Conservation (phyloP, 2,113 vertebrate genomes). For the Paraplagusia blochii region DNA sequence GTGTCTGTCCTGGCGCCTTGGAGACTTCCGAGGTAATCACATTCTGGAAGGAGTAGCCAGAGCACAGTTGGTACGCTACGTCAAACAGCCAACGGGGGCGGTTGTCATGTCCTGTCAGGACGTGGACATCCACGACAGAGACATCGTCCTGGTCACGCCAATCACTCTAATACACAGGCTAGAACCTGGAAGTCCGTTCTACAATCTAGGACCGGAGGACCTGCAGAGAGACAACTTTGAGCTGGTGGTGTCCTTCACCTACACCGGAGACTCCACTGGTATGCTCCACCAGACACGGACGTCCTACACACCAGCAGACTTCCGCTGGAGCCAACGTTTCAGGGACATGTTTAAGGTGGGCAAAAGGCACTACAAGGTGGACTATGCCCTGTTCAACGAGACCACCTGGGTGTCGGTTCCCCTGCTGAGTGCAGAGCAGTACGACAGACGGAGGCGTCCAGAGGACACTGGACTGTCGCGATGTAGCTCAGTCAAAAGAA, state of each 20-base stretch:
- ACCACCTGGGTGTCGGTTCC: constrained; percentile 84
- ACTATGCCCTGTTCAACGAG: constrained; percentile 88
- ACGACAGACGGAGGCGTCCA: constrained; percentile 58
- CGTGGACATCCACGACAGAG: constrained; percentile 79
- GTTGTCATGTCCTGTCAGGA: constrained; percentile 82
- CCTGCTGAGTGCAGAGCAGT: constrained; percentile 82
- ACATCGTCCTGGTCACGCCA: constrained; percentile 85
- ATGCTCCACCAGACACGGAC: constrained; percentile 92
- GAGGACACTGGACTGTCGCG: neutral
- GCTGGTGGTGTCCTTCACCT: constrained; percentile 92
- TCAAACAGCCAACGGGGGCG: constrained; percentile 72
- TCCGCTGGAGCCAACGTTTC: constrained; percentile 91
- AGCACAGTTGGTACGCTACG: constrained; percentile 83
- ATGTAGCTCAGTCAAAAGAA: constrained; percentile 7
- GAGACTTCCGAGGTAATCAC: constrained; percentile 89
- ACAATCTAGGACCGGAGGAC: constrained; percentile 80
- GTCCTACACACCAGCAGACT: constrained; percentile 86
- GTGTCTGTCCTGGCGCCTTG: constrained; percentile 92
- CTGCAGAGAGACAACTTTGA: constrained; percentile 85
- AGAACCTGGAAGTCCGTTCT: constrained; percentile 83
- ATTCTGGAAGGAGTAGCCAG: constrained; percentile 87
- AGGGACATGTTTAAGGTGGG: constrained; percentile 82
- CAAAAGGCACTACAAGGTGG: constrained; percentile 85
- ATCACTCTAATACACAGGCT: constrained; percentile 86
- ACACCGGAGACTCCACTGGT: constrained; percentile 89